Conservation (phyloP, 2,113 vertebrate species). For the Rattus norvegicus region DNA sequence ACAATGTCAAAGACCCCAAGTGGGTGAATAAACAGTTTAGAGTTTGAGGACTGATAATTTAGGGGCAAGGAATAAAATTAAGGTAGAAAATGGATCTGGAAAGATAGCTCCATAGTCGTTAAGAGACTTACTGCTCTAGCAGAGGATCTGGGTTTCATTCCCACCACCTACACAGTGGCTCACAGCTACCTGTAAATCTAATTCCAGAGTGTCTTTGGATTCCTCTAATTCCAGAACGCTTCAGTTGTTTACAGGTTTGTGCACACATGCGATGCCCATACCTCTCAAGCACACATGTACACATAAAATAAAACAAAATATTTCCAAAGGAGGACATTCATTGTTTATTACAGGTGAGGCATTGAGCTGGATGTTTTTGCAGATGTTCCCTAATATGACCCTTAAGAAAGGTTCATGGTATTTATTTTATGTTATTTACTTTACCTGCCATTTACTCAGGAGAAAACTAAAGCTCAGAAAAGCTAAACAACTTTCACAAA, state of each 20-base stretch:
- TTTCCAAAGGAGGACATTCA: not conserved
- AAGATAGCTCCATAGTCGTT: not conserved
- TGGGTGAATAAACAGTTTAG: not conserved
- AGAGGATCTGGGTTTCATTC: not conserved
- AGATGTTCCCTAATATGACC: not conserved
- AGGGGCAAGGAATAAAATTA: not conserved
- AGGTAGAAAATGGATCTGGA: not conserved
- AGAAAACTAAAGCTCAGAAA: conserved; percentile 15
- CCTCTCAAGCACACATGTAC: not conserved
- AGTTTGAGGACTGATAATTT: not conserved
- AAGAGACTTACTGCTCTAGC: not conserved
- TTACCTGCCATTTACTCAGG: not conserved
- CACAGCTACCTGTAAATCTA: not conserved
- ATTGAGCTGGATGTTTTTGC: not conserved
- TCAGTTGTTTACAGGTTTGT: not conserved
- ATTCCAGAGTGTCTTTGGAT: too few species aligned
- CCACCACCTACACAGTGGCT: not conserved
- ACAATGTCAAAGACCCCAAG: not conserved
- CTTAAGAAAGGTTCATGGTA: not conserved
- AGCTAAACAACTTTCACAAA: conserved; percentile 10
- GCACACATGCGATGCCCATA: not conserved
- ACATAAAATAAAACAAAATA: not conserved
- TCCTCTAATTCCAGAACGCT: not conserved
- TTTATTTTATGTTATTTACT: conserved; percentile 24
- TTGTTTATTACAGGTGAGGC: not conserved